These are phyloP conservation scores for Leptothorax acervorum DNA, from an alignment of 2,888 invertebrate species.

Conservation along the genomic window DNA sequence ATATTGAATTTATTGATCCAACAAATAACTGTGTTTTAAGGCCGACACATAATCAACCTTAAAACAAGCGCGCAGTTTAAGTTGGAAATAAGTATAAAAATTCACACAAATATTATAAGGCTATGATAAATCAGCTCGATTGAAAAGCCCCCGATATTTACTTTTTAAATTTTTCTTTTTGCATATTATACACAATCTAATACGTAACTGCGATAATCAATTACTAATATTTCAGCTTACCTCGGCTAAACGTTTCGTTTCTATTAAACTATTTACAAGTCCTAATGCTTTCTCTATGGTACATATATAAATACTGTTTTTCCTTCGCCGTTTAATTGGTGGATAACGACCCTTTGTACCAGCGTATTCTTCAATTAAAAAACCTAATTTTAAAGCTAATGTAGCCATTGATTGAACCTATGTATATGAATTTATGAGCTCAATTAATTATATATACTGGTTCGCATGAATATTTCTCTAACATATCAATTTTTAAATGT, in stretches of 20 bases:
- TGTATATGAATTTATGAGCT: slow-evolving; percentile 39
- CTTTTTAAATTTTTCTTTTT: slow-evolving; percentile 18
- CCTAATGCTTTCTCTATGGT: slow-evolving; percentile 98
- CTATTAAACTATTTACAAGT: slow-evolving; percentile 94
- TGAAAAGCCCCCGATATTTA: no score
- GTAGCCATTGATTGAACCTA: slow-evolving; percentile 94
- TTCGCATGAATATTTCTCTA: slow-evolving; percentile 8
- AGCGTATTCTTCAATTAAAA: slow-evolving; percentile 98
- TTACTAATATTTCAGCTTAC: slow-evolving; percentile 65
- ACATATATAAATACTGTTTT: slow-evolving; percentile 94
- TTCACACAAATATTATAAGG: no score
- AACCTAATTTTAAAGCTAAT: slow-evolving; percentile 95
- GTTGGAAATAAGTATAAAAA: no score
- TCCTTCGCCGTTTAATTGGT: slow-evolving; percentile 92
- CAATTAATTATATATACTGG: slow-evolving; percentile 23
- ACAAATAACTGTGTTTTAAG: no score
- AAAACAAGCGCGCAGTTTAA: no score
- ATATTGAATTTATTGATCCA: no score
- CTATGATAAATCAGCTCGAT: no score
- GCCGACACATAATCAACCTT: no score
- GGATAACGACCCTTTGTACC: slow-evolving; percentile 94
- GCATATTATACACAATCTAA: background rate
- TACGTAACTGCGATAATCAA: background rate
- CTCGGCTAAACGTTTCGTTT: slow-evolving; percentile 89
- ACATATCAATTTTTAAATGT: background rate